Base-by-base conservation (phyloP, 2,888 invertebrate species). In the Agriotes lineatus region DNA sequence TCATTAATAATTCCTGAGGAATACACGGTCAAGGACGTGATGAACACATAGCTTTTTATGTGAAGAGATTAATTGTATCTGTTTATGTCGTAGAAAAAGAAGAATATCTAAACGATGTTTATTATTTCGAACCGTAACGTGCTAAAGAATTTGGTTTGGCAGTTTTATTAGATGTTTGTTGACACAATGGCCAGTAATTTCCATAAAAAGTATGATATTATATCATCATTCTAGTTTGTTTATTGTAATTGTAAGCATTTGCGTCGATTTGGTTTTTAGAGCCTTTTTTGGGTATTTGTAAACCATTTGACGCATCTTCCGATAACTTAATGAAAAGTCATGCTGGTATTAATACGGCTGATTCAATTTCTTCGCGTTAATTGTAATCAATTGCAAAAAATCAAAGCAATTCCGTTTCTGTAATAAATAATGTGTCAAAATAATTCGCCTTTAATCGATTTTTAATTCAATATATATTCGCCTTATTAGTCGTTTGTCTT, bases 161-260 rank as follows among this genome's bases (percentile, higher is more conserved):
- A 3, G 35, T n/a, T 2, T 3, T 37, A 37, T 10, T 37, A 1
- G n/a, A 44, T 18, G 3, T 45, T 20, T 5, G 12, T 20, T 45
- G 19, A 20, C 45, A 45, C 20, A 45, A 45, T 20, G 20, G 20
- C 1, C 10, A n/a, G 12, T 45, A n/a, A 44, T 7, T 18, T 16
- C 3, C n/a, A 19, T 19, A 16, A 19, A 19, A 18, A 2, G 2
- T 19, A 20, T 39, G 5, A 14, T 3, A 9, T 48, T 25, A 22
- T 22, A 48, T 48, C 48, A 48, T 45, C 20, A 45, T 48, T 48
- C 22, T n/a, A 22, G n/a, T 20, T 45, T 19, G 48, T 48, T 48
- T 48, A 22, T 48, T n/a, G 12, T 48, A 12, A 19, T 45, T 45
- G 5, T 4, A 4, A 39, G 14, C 14, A 12, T 45, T 20, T 45